Conservation (phyloP, 2,888 invertebrate species). For the Lottia gigantea region DNA sequence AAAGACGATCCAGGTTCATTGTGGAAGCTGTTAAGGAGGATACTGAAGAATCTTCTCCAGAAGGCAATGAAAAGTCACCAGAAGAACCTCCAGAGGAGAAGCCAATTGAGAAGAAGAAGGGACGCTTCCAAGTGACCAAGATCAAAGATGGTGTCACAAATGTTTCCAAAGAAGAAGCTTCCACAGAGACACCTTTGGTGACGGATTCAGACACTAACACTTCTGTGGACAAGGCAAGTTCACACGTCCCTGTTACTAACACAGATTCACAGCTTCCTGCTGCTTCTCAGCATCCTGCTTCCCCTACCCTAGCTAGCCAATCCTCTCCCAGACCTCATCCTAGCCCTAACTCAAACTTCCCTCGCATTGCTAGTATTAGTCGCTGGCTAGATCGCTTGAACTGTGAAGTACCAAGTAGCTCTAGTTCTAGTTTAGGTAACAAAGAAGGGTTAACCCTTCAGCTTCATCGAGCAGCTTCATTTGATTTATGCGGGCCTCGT, state of each 20-base stretch:
- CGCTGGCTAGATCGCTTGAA: slow-evolving; percentile 15
- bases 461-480: slow-evolving; percentile 23
- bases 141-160: slow-evolving; percentile 32
- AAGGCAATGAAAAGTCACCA: slow-evolving; percentile 4
- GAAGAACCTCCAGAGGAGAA: slow-evolving; percentile 22
- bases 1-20: slow-evolving; percentile 45
- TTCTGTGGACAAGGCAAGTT: slow-evolving; percentile 20
- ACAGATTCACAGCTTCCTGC: slow-evolving; percentile 15
- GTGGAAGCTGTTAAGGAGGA: slow-evolving; percentile 52
- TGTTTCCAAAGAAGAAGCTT: slow-evolving; percentile 20
- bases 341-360: slow-evolving; percentile 18
- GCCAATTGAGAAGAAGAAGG: slow-evolving; percentile 30
- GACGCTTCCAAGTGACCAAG: slow-evolving; percentile 51
- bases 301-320: slow-evolving; percentile 1
- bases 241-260: slow-evolving; percentile 15
- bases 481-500: slow-evolving; percentile 13
- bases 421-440: slow-evolving; percentile 5
- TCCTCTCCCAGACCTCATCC: slow-evolving; percentile 11
- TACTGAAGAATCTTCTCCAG: slow-evolving; percentile 16
- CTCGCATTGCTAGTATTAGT: slow-evolving; percentile 12
- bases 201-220: slow-evolving; percentile 26
- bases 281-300: slow-evolving; percentile 19
- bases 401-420: slow-evolving; percentile 17
- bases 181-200: slow-evolving; percentile 20
- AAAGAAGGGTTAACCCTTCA: slow-evolving; percentile 1